Base-by-base conservation (phyloP, 2,888 invertebrate species). In the Cephus sareptanus region DNA sequence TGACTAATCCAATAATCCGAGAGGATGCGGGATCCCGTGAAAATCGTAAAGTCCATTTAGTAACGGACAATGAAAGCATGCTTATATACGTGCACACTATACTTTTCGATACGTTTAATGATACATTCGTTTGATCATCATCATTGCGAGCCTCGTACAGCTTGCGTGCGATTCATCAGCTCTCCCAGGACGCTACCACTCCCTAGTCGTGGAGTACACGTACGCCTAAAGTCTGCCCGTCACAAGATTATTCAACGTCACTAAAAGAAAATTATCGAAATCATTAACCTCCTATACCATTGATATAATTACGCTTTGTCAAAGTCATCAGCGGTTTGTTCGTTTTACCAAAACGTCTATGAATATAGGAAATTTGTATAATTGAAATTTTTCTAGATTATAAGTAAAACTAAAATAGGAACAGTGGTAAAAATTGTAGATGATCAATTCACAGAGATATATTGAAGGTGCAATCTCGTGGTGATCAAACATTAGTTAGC, bases 1-100 rank as follows among this genome's bases (percentile, higher is more conserved):
- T 33, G 31, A 23, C 31, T 84, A 84, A 85, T 85, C 85, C 79
- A 79, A 80, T 82, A 83, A 85, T 84, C 83, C 69, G 79, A 35
- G 40, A 15, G 35, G 76, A 35, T 33, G 56, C 56, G 56, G 56
- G 56, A 56, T 56, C 56, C 23, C 9, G 35, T 15, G 34, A 76
- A 73, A 76, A 73, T n/a, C 34, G 34, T 69, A 74, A 73, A 40
- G 76, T 71, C 34, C 15, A 56, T 56, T 56, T 56, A 56, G 56
- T 56, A 23, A 56, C 56, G 6, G 40, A 40, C 40, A 56, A 56
- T 56, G 56, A 56, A 56, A 56, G 6, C 33, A 71, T 34, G 71
- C 71, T 71, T 35, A 31, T 34, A 34, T 34, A 37, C 34, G 74
- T 23, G 11, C 35, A 34, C 35, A 30, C n/a, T 37, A 30, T 34